Percentiles rank a stretch among this genome's conserved stretches.
phyloP scores from a whole-genome alignment of 2,888 invertebrate species.

The Crepidodera aurea region DNA sequence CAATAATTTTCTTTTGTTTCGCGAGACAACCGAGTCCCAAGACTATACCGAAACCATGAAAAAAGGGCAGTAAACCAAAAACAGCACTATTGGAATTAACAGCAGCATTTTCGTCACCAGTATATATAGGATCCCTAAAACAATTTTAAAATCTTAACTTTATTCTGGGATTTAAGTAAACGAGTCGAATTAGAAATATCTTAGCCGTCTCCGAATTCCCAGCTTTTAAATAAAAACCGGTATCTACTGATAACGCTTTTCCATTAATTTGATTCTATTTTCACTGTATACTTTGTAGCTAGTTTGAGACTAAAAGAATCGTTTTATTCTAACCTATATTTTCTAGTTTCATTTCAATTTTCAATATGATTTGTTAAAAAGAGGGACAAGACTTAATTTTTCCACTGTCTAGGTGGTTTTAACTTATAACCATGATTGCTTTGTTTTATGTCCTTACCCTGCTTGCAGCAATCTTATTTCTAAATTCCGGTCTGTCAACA shows the following conservation, averaged over 20 bases:
- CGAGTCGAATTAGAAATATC: too few relatives aligned
- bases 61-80: slow-evolving; percentile 47
- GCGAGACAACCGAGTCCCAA: slow-evolving; percentile 39
- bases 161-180: neutral
- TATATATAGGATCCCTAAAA: slow-evolving; percentile 41
- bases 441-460: too few relatives aligned
- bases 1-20: slow-evolving; percentile 36
- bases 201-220: too few relatives aligned
- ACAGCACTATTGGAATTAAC: neutral
- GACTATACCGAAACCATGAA: slow-evolving; percentile 48
- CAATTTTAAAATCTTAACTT: neutral
- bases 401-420: neutral
- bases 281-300: too few relatives aligned
- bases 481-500: slow-evolving; percentile 68
- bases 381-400: too few relatives aligned
- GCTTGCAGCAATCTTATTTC: slow-evolving; percentile 33
- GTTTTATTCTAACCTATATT: too few relatives aligned
- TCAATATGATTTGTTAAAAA: too few relatives aligned
- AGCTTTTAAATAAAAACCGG: too few relatives aligned
- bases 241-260: too few relatives aligned
- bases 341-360: too few relatives aligned
- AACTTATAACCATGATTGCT: neutral
- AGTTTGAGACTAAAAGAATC: too few relatives aligned
- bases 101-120: neutral
- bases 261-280: too few relatives aligned